Percentiles rank a stretch among this genome's conserved stretches.
These are phyloP conservation scores for Drosophila pachea DNA, from an alignment of 1,140 invertebrate genomes.

Conservation along the genomic window DNA sequence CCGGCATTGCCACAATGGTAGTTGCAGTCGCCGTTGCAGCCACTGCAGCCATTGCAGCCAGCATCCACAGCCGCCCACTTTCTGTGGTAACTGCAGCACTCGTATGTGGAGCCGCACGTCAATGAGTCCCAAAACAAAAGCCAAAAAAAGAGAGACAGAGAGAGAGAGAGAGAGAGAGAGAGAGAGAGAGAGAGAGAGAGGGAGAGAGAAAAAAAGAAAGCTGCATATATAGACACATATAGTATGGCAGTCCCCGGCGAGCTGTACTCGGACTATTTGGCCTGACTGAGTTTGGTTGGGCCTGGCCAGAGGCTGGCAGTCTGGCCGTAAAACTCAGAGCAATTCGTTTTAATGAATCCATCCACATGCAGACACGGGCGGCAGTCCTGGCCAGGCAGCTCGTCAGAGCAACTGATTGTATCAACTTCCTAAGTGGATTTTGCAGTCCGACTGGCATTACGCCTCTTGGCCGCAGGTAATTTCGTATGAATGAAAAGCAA, in stretches of 20 bases:
- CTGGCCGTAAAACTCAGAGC: conserved; percentile 63
- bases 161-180: too few species aligned
- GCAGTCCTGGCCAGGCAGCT: conserved; percentile 6
- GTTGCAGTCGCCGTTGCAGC: conserved; percentile 7
- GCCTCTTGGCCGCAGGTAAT: conserved; percentile 76
- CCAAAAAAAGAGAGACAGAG: conserved; percentile 49
- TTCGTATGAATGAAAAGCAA: conserved; percentile 77
- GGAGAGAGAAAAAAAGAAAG: neutral
- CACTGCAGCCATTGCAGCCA: neutral
- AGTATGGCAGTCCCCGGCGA: conserved; percentile 27
- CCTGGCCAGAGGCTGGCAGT: conserved; percentile 39
- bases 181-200: neutral
- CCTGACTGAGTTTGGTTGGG: conserved; percentile 22
- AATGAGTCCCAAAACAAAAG: conserved; percentile 72
- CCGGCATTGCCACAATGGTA: conserved; percentile 11
- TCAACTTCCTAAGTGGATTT: conserved; percentile 78
- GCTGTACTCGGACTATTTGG: conserved; percentile 39
- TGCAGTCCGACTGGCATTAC: conserved; percentile 77
- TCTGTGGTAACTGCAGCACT: conserved; percentile 12
- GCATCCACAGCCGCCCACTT: conserved; percentile 10
- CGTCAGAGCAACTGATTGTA: conserved; percentile 72
- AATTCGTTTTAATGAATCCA: conserved; percentile 78
- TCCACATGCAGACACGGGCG: conserved; percentile 44
- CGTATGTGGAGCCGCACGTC: conserved; percentile 59
- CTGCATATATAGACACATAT: conserved; percentile 40